Percentiles rank a stretch among this genome's conserved stretches.
Evolutionary conservation across 1,140 invertebrate species (phyloP).

Genomic region (Drosophila murphyi): DNA sequence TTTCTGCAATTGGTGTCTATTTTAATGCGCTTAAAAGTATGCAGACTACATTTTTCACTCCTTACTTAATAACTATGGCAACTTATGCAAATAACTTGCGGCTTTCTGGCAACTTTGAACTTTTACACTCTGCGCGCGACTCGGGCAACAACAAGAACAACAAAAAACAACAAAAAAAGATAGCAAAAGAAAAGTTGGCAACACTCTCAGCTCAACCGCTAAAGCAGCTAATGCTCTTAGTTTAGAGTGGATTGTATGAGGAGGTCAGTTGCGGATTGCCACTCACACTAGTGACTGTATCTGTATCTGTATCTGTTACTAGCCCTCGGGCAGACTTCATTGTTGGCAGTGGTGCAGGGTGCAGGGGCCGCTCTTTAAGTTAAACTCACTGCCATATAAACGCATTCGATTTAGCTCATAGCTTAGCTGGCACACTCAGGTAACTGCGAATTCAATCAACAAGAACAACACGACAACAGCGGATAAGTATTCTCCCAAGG

Average conservation of each 20-base stretch:
- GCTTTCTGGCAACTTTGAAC: constrained; percentile 53
- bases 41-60: constrained; percentile 51
- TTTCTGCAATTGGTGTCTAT: constrained; percentile 48
- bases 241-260: constrained; percentile 2
- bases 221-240: constrained; percentile 75
- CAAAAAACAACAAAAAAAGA: background rate
- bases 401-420: background rate
- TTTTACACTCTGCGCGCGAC: constrained; percentile 39
- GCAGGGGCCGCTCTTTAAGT: background rate
- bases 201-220: constrained; percentile 60
- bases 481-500: background rate
- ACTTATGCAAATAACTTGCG: constrained; percentile 78
- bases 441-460: constrained; percentile 55
- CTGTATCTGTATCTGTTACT: background rate
- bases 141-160: constrained; percentile 2
- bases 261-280: constrained; percentile 21
- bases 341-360: constrained; percentile 7
- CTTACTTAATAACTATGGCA: constrained; percentile 78
- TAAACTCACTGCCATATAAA: background rate
- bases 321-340: constrained; percentile 17
- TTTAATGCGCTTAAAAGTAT: constrained; percentile 77
- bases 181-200: constrained; percentile 36
- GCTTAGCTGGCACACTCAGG: constrained; percentile 33
- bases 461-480: constrained; percentile 1
- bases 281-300: constrained; percentile 5